Conservation (phyloP, 1,140 invertebrate genomes). For the Zaprionus kolodkinae region DNA sequence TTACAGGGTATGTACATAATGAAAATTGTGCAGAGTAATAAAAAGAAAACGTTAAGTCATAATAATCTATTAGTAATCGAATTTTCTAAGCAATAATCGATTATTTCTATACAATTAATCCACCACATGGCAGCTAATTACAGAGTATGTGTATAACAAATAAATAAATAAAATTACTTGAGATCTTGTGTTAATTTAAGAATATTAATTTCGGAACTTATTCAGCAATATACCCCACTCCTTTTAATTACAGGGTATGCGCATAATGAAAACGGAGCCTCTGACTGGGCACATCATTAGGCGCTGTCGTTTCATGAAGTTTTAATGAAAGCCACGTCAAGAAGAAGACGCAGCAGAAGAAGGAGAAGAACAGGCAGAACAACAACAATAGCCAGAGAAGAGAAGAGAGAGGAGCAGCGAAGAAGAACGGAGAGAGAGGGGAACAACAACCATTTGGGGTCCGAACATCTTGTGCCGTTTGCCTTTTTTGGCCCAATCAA, state of each 20-base stretch:
- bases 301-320: constrained; percentile 67
- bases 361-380: background rate
- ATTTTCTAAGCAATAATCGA: background rate
- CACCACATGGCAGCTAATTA: background rate
- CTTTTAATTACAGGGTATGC: constrained; percentile 20
- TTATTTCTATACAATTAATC: no score
- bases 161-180: no score
- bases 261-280: constrained; percentile 31
- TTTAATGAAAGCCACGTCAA: constrained; percentile 65
- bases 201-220: no score
- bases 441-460: constrained; percentile 41
- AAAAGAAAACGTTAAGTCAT: background rate
- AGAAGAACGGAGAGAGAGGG: background rate
- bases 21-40: background rate
- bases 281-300: constrained; percentile 60
- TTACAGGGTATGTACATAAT: background rate
- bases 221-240: background rate
- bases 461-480: constrained; percentile 64
- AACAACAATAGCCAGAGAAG: constrained; percentile 14
- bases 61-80: background rate
- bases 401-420: background rate
- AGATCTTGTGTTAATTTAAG: no score
- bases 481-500: constrained; percentile 80
- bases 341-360: background rate
- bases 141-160: background rate